Conservation (phyloP, 2,797 vertebrate species). For the Erpetoichthys calabaricus region DNA sequence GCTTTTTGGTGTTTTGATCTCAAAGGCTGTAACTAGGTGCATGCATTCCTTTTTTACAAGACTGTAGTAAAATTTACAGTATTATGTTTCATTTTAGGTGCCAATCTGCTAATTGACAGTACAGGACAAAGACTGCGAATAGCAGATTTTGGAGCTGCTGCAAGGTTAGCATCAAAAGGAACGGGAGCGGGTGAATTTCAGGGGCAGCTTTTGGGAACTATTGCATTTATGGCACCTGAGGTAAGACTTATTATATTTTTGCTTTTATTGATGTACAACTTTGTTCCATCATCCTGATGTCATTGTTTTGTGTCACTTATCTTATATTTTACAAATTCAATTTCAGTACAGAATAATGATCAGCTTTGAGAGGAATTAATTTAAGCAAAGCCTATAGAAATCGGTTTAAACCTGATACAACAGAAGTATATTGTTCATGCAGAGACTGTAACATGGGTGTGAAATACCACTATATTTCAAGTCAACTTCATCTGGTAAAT, state of each 20-base stretch:
- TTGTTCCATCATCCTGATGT: no score
- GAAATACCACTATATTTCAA: no score
- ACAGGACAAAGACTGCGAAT: conserved; percentile 74
- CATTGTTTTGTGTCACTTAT: no score
- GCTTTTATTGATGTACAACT: not conserved
- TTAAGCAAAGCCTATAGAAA: no score
- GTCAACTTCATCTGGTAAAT: no score
- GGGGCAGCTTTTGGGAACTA: conserved; percentile 74
- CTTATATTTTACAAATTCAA: no score
- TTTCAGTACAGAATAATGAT: no score
- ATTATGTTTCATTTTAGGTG: conserved; percentile 43
- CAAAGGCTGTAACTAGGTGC: not conserved
- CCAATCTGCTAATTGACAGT: conserved; percentile 81
- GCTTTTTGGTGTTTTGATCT: not conserved
- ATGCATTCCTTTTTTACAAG: conserved; percentile 17
- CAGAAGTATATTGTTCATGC: no score
- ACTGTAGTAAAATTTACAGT: conserved; percentile 7
- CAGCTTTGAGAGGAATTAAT: no score
- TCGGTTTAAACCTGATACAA: no score
- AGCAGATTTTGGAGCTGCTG: conserved; percentile 76
- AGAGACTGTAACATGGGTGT: no score
- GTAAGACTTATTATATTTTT: conserved; percentile 35
- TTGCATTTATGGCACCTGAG: conserved; percentile 83
- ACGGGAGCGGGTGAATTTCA: conserved; percentile 81
- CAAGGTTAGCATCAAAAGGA: conserved; percentile 75